A percentile compares a stretch with the other conserved stretches of the same genome.
Evolutionary conservation across 2,888 invertebrate species (phyloP).

Genomic region (Dicranocentrus wangi): DNA sequence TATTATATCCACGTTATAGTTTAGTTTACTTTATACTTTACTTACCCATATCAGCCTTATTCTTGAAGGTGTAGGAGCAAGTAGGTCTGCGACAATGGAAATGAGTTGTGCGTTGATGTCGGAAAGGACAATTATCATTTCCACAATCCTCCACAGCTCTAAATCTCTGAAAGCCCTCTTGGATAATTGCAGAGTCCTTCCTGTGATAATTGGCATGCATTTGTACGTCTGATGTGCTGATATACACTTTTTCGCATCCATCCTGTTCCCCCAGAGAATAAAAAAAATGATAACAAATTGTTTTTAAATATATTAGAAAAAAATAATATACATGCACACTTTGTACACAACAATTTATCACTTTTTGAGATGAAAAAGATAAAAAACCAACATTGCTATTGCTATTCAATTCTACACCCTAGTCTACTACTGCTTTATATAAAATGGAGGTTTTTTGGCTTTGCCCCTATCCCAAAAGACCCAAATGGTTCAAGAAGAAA

Average conservation of each 20-base stretch:
- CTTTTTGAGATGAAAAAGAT: too few relatives aligned
- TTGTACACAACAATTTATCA: not conserved
- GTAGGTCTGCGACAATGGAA: conserved; percentile 94
- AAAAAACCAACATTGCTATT: too few relatives aligned
- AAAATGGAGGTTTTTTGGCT: too few relatives aligned
- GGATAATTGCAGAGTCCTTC: conserved; percentile 97
- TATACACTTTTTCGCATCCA: conserved; percentile 90
- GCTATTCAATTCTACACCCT: too few relatives aligned
- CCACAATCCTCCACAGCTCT: conserved; percentile 97
- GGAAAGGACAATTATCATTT: conserved; percentile 91
- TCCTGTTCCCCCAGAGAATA: conserved; percentile 76
- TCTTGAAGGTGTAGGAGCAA: conserved; percentile 97
- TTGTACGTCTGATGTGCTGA: conserved; percentile 98
- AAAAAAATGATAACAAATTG: conserved; percentile 1
- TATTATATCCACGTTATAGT: too few relatives aligned
- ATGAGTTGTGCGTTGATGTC: conserved; percentile 95
- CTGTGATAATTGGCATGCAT: conserved; percentile 99
- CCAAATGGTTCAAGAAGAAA: too few relatives aligned
- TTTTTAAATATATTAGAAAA: too few relatives aligned
- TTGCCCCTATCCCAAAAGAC: too few relatives aligned
- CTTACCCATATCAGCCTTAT: conserved; percentile 99
- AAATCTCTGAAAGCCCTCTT: conserved; percentile 97
- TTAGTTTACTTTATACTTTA: too few relatives aligned
- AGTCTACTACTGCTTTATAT: too few relatives aligned
- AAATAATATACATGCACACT: not conserved